phyloP scores from a whole-genome alignment of 2,113 vertebrate genomes.

The Merops nubicus region DNA sequence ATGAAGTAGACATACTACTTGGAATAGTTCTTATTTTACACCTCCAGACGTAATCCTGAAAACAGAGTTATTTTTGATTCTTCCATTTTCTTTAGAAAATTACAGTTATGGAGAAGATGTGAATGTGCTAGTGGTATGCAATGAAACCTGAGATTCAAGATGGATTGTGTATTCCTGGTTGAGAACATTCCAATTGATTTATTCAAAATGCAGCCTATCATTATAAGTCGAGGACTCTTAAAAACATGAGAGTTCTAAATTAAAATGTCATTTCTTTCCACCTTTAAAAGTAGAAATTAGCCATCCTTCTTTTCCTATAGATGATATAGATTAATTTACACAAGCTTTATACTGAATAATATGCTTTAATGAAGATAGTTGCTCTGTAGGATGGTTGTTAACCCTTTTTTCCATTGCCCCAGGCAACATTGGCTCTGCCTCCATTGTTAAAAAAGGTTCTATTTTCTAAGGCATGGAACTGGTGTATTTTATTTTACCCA shows the following conservation, averaged over 20 bases:
- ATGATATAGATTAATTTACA: background rate
- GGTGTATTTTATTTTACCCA: background rate
- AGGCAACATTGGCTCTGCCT: background rate
- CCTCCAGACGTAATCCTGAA: background rate
- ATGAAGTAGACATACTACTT: background rate
- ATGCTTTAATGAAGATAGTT: background rate
- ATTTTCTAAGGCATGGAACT: background rate
- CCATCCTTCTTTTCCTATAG: background rate
- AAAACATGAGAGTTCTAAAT: background rate
- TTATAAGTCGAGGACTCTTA: conserved; percentile 37
- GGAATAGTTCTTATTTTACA: background rate
- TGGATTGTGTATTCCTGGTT: background rate
- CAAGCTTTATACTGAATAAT: background rate
- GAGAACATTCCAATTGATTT: background rate
- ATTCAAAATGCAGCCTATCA: conserved; percentile 4
- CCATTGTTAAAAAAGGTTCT: background rate
- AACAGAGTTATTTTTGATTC: background rate
- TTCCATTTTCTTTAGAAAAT: conserved; percentile 13
- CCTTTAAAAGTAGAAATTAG: background rate
- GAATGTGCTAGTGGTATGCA: background rate
- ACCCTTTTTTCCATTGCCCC: background rate
- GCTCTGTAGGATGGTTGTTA: background rate
- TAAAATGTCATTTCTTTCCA: background rate
- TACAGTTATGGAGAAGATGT: background rate
- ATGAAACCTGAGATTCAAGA: background rate